Evolutionary conservation across 2,888 invertebrate species (phyloP), one percentile per base, ranked within the genome.

Genomic region (Drosophila nigricruria): DNA sequence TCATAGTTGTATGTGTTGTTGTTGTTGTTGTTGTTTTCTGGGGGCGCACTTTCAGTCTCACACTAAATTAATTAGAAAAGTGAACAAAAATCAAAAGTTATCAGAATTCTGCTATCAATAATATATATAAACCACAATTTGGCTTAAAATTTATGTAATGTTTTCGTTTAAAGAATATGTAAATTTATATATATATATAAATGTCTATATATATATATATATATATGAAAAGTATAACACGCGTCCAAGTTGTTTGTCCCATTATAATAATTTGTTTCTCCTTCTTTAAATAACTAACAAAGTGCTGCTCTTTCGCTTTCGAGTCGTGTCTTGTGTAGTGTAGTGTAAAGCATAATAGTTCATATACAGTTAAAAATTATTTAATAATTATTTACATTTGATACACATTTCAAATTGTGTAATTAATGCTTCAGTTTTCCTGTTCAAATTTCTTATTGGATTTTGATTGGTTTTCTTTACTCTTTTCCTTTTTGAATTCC

Each of bases 21-120:
- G 57, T 45, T 53, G 30, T 52, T 36, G 9, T 66, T 73, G 34
- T 23, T 72, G 79, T 70, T 64, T 3, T 20, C 32, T 49, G 18
- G 1, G 47, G 30, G 76, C 81, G 64, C 74, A 81, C 73, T 76
- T 84, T 86, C 85, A 86, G 85, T 86, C 85, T 89, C 84, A 86
- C 89, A 81, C 86, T 75, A 77, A 84, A 73, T 69, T 68, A 78
- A 74, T 63, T 53, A 20, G 40, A 67, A 67, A 70, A 79, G 45
- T 61, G 53, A 75, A 71, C 54, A 54, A 57, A 66, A 68, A 43
- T 30, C 30, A 47, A 34, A 20, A 18, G n/a, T 30, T 36, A 45
- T 47, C 42, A 38, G 52, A 62, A 61, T 77, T 78, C 64, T 40
- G 58, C 76, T 73, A 76, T 18, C 45, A 49, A 10, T n/a, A n/a